Percentiles rank a stretch among this genome's conserved stretches.
These are phyloP conservation scores for Polia nebulosa DNA, from an alignment of 2,888 invertebrate genomes.

Conservation along the genomic window DNA sequence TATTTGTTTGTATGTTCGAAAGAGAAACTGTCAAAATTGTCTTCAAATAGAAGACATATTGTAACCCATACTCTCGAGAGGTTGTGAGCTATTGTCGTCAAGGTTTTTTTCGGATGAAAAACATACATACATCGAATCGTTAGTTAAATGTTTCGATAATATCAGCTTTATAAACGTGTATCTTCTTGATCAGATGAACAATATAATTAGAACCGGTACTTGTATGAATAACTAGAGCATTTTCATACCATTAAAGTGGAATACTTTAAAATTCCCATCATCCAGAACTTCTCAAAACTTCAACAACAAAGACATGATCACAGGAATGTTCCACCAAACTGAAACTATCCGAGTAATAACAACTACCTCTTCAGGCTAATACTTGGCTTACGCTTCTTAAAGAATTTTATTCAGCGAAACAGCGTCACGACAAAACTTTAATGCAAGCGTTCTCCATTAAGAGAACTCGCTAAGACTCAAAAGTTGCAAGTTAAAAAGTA, in stretches of 20 bases:
- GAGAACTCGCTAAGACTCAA: conserved; percentile 34
- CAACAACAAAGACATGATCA: background rate
- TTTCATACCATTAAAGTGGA: background rate
- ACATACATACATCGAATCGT: too few relatives aligned
- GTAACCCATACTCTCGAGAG: background rate
- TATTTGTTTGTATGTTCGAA: too few relatives aligned
- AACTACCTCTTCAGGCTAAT: conserved; percentile 14
- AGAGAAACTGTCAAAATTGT: background rate
- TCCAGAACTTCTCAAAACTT: background rate
- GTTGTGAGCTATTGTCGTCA: background rate
- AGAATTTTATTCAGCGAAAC: conserved; percentile 19
- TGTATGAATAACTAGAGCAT: background rate
- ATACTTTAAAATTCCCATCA: background rate
- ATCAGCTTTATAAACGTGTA: background rate
- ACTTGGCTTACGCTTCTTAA: conserved; percentile 16
- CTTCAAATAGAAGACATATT: background rate
- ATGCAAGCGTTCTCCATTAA: conserved; percentile 29
- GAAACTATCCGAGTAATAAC: conserved; percentile 21
- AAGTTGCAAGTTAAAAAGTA: conserved; percentile 29
- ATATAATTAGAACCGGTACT: background rate
- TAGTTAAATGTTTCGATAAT: background rate
- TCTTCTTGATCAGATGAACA: too few relatives aligned
- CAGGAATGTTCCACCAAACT: conserved; percentile 2
- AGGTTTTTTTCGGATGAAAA: too few relatives aligned
- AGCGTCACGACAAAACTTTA: conserved; percentile 27